These are phyloP conservation scores for Sycophaga agraensis DNA, from an alignment of 1,140 invertebrate genomes.

Conservation along the genomic window DNA sequence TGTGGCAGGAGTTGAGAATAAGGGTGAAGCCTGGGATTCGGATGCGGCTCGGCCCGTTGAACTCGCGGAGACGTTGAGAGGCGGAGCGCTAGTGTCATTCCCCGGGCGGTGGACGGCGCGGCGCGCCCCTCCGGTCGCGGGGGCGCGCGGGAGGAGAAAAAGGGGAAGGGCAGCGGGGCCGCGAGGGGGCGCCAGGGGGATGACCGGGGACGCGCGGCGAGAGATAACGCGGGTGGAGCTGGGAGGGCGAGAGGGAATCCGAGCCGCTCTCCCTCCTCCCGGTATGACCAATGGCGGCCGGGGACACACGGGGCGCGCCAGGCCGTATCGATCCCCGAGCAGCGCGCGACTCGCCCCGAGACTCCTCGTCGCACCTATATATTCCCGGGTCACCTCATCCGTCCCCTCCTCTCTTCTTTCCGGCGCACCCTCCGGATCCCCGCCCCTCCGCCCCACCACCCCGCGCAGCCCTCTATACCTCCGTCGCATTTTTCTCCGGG, in stretches of 20 bases:
- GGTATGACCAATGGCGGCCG: constrained; percentile 57
- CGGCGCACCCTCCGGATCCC: constrained; percentile 26
- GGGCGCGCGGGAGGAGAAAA: background rate
- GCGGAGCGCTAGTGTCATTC: background rate
- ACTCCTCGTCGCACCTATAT: constrained; percentile 40
- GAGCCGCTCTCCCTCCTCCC: constrained; percentile 46
- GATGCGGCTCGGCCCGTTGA: too few species aligned
- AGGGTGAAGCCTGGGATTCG: too few species aligned
- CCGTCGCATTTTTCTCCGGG: constrained; percentile 37
- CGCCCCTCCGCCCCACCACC: too few species aligned
- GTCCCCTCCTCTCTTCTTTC: constrained; percentile 15
- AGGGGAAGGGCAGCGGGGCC: constrained; percentile 11
- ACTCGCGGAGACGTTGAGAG: constrained; percentile 36
- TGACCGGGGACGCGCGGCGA: too few species aligned
- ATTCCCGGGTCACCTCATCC: constrained; percentile 53
- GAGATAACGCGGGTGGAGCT: background rate
- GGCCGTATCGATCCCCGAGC: constrained; percentile 13
- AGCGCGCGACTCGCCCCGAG: constrained; percentile 43
- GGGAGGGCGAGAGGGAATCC: constrained; percentile 30
- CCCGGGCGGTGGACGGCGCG: background rate
- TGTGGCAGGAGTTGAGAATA: too few species aligned
- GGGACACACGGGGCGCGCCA: constrained; percentile 41
- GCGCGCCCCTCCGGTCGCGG: too few species aligned
- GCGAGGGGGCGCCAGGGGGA: background rate
- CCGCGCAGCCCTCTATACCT: too few species aligned